Percentiles rank a stretch among this genome's conserved stretches.
These are phyloP conservation scores for Phallusia fumigata DNA, from an alignment of 23 tunicate genomes.

Conservation along the genomic window DNA sequence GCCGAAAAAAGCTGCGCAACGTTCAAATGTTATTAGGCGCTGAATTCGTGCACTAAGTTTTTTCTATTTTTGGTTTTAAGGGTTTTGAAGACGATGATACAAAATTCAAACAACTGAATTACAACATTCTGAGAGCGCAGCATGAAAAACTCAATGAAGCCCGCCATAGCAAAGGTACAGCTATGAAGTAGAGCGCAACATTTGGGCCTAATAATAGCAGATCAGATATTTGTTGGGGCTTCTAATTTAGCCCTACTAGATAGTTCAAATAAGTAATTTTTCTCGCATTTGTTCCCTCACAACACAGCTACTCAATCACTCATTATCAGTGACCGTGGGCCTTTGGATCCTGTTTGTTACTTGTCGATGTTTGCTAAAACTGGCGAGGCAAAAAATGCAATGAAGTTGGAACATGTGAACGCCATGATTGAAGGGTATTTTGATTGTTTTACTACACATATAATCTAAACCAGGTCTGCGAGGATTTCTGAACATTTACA, in stretches of 20 bases:
- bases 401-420: background rate
- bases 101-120: background rate
- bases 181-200: too few species aligned
- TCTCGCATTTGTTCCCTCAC: too few species aligned
- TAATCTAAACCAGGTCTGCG: background rate
- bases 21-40: background rate
- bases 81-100: background rate
- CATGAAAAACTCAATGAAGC: background rate
- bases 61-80: background rate
- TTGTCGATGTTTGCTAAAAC: background rate
- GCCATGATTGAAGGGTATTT: background rate
- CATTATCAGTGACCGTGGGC: slow-evolving; percentile 9
- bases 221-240: too few species aligned
- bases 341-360: slow-evolving; percentile 20
- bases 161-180: too few species aligned
- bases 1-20: background rate
- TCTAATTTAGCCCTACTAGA: too few species aligned
- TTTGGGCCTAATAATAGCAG: too few species aligned
- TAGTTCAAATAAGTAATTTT: too few species aligned
- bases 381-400: background rate
- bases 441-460: background rate
- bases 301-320: background rate
- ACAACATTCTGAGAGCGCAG: background rate
- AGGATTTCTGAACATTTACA: background rate
- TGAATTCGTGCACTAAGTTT: background rate